phyloP scores from a whole-genome alignment of 2,888 invertebrate genomes.

The Tenthredo distinguenda region DNA sequence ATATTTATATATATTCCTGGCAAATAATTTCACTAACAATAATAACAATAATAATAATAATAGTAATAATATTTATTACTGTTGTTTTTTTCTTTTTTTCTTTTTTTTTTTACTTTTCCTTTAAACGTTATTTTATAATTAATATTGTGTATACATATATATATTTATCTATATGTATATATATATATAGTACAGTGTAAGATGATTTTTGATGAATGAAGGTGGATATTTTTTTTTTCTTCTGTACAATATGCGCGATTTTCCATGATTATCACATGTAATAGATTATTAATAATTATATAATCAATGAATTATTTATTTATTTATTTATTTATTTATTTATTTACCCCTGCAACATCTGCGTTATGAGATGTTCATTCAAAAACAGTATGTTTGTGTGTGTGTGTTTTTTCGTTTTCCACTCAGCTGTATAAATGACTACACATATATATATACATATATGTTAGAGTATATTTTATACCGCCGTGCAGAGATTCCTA shows the following conservation, averaged over 20 bases:
- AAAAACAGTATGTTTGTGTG: not conserved
- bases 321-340: conserved; percentile 76
- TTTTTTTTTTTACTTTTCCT: not conserved
- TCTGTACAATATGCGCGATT: conserved; percentile 81
- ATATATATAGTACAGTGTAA: conserved; percentile 9
- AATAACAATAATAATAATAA: not conserved
- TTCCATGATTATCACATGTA: conserved; percentile 83
- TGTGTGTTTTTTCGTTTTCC: not conserved
- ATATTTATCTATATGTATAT: not conserved
- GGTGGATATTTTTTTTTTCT: conserved; percentile 62
- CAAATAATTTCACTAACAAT: conserved; percentile 53
- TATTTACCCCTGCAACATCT: not conserved
- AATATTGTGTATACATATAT: conserved; percentile 9
- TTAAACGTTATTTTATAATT: not conserved
- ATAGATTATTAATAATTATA: conserved; percentile 81
- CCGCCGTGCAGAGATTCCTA: not conserved
- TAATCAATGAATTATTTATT: conserved; percentile 57
- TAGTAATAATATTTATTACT: not conserved
- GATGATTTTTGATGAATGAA: conserved; percentile 22
- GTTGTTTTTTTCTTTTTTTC: not conserved
- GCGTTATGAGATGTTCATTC: not conserved
- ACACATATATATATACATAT: not conserved
- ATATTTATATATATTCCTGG: not conserved
- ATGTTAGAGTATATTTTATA: not conserved
- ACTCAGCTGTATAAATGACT: not conserved